Percentiles rank a stretch among this genome's conserved stretches.
These are phyloP conservation scores for Lysandra bellargus DNA, from an alignment of 2,888 invertebrate genomes.

Conservation along the genomic window DNA sequence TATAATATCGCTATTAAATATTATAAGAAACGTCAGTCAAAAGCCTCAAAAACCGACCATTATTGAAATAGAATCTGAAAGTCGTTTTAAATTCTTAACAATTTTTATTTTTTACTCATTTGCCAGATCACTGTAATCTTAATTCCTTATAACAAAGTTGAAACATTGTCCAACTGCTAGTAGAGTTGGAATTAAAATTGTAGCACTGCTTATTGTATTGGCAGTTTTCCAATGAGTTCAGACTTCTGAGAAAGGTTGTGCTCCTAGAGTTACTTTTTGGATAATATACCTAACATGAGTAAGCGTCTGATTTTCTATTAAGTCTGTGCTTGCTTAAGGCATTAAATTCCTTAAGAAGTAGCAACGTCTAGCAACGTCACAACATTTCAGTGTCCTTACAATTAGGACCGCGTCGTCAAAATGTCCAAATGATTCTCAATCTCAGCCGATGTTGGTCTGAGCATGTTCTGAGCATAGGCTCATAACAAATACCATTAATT, in stretches of 20 bases:
- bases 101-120: too few relatives aligned
- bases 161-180: neutral
- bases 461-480: too few relatives aligned
- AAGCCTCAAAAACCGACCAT: too few relatives aligned
- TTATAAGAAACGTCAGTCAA: too few relatives aligned
- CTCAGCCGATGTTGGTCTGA: neutral
- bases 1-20: too few relatives aligned
- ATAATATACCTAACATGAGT: neutral
- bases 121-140: too few relatives aligned
- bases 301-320: neutral
- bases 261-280: neutral
- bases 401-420: neutral
- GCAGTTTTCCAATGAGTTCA: constrained; percentile 3
- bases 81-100: too few relatives aligned
- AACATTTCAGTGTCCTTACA: too few relatives aligned
- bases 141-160: too few relatives aligned
- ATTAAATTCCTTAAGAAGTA: neutral
- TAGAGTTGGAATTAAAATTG: constrained; percentile 1
- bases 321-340: neutral
- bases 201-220: neutral
- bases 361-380: neutral
- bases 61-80: too few relatives aligned
- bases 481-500: neutral
- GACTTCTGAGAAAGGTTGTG: constrained; percentile 2
- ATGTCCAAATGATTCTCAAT: neutral